Evolutionary conservation across 2,113 vertebrate genomes (phyloP), one percentile per base, ranked within the genome.

Genomic region (Verasper variegatus): DNA sequence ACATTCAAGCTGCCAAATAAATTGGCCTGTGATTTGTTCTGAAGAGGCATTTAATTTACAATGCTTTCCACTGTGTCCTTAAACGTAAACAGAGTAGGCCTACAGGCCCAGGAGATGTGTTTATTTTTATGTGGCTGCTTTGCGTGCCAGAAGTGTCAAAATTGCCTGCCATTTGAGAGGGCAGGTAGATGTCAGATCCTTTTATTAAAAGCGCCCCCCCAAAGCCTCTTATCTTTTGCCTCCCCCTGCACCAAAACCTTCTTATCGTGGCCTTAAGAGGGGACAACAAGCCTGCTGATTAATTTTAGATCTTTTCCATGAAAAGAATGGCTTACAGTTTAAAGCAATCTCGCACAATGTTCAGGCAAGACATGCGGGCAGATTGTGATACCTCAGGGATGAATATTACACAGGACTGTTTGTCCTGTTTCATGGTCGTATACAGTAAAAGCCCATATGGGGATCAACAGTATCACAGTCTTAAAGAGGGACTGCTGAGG

Each of bases 241-340:
- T 89, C 74, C 85, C 82, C 58, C 10, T 68, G 74, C 83, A 74
- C 57, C 83, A 76, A 92, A 92, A 88, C 90, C 90, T 87, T 91
- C 91, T 93, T 92, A 94, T 90, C 73, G 60, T 61, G 75, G 84
- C 86, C 84, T 91, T 93, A 92, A 88, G 89, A 87, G 73, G 68
- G 73, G 86, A 90, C 80, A 83, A 91, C 91, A 90, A 88, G 85
- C 62, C 37, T 35, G 24, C 86, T 93, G 93, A 94, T 95, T 94
- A 93, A 92, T 92, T 93, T 92, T 74, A 92, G 91, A 91, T 86
- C 86, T 92, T 86, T 89, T 92, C 89, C 76, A 71, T 90, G 90
- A 91, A 94, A 91, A 89, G 77, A 89, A 86, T 92, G 92, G 92
- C 92, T 94, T 94, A 94, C 87, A 89, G 80, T 92, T 94, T 83